Conservation (phyloP, 2,113 vertebrate genomes). For the Dipodomys spectabilis region DNA sequence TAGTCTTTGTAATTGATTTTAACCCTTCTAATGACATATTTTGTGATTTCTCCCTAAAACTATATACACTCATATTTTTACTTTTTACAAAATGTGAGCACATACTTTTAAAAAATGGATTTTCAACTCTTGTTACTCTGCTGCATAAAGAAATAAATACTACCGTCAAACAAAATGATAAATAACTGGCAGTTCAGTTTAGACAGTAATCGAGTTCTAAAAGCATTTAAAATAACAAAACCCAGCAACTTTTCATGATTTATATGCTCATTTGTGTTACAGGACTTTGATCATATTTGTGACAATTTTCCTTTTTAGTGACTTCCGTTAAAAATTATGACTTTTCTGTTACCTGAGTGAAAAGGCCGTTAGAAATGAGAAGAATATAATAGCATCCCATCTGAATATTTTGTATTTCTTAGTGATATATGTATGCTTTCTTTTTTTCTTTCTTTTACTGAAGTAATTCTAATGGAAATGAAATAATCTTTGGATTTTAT, state of each 20-base stretch:
- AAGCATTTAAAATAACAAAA: conserved; percentile 83
- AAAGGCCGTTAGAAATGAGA: conserved; percentile 62
- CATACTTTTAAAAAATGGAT: neutral
- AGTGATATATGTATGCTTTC: neutral
- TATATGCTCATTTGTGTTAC: conserved; percentile 76
- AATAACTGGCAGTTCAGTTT: conserved; percentile 78
- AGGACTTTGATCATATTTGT: conserved; percentile 72
- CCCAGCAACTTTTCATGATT: conserved; percentile 76
- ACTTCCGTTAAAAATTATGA: conserved; percentile 68
- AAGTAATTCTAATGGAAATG: conserved; percentile 8
- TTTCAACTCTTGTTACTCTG: conserved; percentile 25
- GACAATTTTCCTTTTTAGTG: conserved; percentile 65
- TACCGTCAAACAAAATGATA: conserved; percentile 80
- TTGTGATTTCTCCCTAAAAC: neutral
- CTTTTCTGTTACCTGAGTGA: conserved; percentile 57
- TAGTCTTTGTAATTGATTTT: neutral
- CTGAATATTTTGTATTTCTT: conserved; percentile 58
- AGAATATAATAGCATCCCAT: conserved; percentile 58
- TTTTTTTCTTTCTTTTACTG: neutral
- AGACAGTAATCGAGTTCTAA: conserved; percentile 81
- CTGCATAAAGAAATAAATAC: conserved; percentile 58
- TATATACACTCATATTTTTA: conserved; percentile 55
- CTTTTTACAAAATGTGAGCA: neutral
- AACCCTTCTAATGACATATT: neutral
- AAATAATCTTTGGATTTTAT: conserved; percentile 8